Base-by-base conservation (phyloP, 2,113 vertebrate species). In the Anhinga anhinga region DNA sequence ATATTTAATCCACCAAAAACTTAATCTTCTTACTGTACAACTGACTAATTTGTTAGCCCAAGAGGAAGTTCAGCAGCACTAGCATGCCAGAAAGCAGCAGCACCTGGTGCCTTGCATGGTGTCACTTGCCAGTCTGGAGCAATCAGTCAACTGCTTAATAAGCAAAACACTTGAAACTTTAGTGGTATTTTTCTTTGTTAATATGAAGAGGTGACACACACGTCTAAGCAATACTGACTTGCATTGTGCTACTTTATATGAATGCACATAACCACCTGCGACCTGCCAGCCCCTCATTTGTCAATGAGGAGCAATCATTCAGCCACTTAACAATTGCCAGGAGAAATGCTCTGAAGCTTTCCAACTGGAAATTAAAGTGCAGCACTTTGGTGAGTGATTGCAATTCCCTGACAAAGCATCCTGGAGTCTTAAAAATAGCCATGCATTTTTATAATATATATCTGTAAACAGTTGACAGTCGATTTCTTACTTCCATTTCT, bases 81-180 rank as follows among this genome's bases (percentile, higher is more conserved):
- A 44, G 42, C 22, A 38, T 0, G 5, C 29, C 59, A 69, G 83
- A 83, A 53, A 93, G 63, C 49, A 86, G 78, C 69, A 92, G 49
- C 96, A 97, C 91, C 97, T 97, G 97, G 63, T 9, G 9, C 88
- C 86, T 96, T 83, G 29, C 34, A 59, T 21, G 0, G 15, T 87
- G 84, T 95, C 94, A 90, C 95, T 97, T 95, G 93, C 92, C 96
- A 94, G 94, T 93, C 91, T 92, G 80, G 86, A 96, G 96, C 95
- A 97, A 98, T 98, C 98, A 95, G 86, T 95, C 94, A 97, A 79
- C 94, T 96, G 88, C 96, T 98, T 97, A 97, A 95, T 79, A 95
- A 97, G 96, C 86, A 95, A 95, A 97, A 97, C 97, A 92, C 96
- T 96, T 36, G 67, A 87, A 97, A 38, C n/a, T 95, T 92, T 70